Percentiles rank a stretch among this genome's conserved stretches.
Evolutionary conservation across 2,797 vertebrate genomes (phyloP).

Genomic region (Kryptolebias ocellatus): DNA sequence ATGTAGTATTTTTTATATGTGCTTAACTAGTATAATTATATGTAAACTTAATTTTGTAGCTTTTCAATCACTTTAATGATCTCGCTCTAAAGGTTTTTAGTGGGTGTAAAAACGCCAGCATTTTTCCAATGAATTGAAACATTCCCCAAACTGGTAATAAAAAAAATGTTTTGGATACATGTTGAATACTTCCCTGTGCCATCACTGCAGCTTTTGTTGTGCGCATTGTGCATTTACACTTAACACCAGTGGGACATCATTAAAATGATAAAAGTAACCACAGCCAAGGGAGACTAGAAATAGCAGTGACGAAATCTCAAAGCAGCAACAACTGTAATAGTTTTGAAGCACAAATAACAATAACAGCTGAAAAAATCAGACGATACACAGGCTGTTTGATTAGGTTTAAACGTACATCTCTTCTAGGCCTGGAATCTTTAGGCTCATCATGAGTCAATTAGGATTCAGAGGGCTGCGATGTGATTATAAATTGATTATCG

Average conservation of each 20-base stretch:
- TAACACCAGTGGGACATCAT: slow-evolving; percentile 71
- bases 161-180: slow-evolving; percentile 1
- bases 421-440: too few species aligned
- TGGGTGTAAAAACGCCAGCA: slow-evolving; percentile 12
- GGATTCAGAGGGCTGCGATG: too few species aligned
- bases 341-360: slow-evolving; percentile 46
- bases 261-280: slow-evolving; percentile 68
- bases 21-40: too few species aligned
- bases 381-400: slow-evolving; percentile 31
- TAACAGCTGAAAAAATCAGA: slow-evolving; percentile 19
- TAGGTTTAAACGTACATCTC: slow-evolving; percentile 22
- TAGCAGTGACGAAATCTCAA: slow-evolving; percentile 55
- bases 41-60: background rate
- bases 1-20: too few species aligned
- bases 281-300: slow-evolving; percentile 66
- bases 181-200: slow-evolving; percentile 1
- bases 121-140: slow-evolving; percentile 3
- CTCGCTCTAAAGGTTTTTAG: background rate
- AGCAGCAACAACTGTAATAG: slow-evolving; percentile 27
- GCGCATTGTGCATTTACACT: slow-evolving; percentile 49
- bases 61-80: slow-evolving; percentile 7
- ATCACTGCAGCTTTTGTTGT: slow-evolving; percentile 28
- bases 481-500: too few species aligned
- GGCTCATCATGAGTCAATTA: too few species aligned
- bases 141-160: slow-evolving; percentile 1